Base-by-base conservation (phyloP, 1,140 invertebrate species). In the Drosophila ananassae region DNA sequence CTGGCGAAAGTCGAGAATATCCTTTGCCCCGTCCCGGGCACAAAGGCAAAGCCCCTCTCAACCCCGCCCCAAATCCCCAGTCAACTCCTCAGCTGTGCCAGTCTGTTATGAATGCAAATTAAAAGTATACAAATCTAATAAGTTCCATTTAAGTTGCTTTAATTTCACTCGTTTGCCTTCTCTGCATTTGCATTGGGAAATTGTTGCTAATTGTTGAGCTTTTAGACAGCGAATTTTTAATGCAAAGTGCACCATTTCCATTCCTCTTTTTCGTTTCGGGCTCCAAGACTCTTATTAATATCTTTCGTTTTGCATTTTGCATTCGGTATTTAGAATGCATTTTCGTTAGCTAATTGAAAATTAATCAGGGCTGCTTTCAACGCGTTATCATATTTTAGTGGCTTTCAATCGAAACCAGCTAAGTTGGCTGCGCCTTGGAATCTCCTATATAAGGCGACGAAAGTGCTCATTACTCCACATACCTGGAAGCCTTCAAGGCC, bases 101-200 rank as follows among this genome's bases (percentile, higher is more conserved):
- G 54, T 74, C 87, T 90, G 87, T 90, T 90, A 87, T 90, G 87
- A 90, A 90, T 90, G 82, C 87, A 90, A 90, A 90, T 90, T 90
- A 90, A 90, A 90, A 90, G 87, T 90, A 90, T 90, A 90, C 87
- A 90, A 90, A 90, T 90, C 81, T 90, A 90, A 87, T 82, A 90
- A 90, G 81, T 90, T 89, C 76, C 83, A 89, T 89, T 89, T 89
- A 89, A 89, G 83, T 89, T 64, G 79, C 83, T 89, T 87, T 87
- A 87, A 87, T 89, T 89, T 87, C 60, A 50, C 73, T 67, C 71
- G 67, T 58, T 76, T 61, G 66, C 9, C 62, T 56, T 39, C 39
- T 60, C 67, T 58, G 57, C 77, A 87, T 89, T 85, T 89, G 74
- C 82, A 82, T 85, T 78, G 57, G 54, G 34, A 82, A 85, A 83